phyloP scores from a whole-genome alignment of 2,888 invertebrate species.

The Celastrina argiolus region DNA sequence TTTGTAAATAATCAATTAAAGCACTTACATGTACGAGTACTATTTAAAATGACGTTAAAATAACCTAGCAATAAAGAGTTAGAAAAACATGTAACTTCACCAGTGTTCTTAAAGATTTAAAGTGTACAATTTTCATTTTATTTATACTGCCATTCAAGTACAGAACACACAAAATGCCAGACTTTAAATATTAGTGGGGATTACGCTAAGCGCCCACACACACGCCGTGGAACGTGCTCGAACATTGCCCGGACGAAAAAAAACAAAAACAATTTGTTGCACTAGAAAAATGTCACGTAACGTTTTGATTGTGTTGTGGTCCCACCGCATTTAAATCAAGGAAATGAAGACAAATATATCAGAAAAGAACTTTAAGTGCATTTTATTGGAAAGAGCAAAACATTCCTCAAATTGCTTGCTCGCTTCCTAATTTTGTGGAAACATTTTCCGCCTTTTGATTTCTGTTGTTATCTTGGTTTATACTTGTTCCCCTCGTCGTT shows the following conservation, averaged over 20 bases:
- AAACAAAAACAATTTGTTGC: slow-evolving; percentile 44
- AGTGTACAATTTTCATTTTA: slow-evolving; percentile 24
- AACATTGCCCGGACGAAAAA: slow-evolving; percentile 32
- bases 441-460: not conserved
- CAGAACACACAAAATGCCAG: slow-evolving; percentile 25
- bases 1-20: not conserved
- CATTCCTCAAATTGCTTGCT: not conserved
- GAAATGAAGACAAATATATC: slow-evolving; percentile 40
- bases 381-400: not conserved
- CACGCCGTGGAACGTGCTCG: slow-evolving; percentile 50
- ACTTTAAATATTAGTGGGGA: slow-evolving; percentile 31
- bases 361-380: slow-evolving; percentile 25
- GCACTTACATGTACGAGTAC: not conserved
- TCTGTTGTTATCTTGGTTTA: slow-evolving; percentile 6
- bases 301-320: slow-evolving; percentile 37
- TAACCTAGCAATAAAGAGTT: slow-evolving; percentile 5
- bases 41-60: not conserved
- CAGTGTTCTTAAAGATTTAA: slow-evolving; percentile 15
- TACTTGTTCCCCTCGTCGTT: slow-evolving; percentile 7
- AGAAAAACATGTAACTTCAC: slow-evolving; percentile 12
- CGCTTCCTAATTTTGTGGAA: not conserved
- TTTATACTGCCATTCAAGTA: slow-evolving; percentile 24
- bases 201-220: slow-evolving; percentile 58
- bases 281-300: slow-evolving; percentile 48
- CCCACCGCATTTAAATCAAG: slow-evolving; percentile 30